Conservation (phyloP, 1,140 invertebrate genomes). For the Coboldia fuscipes region DNA sequence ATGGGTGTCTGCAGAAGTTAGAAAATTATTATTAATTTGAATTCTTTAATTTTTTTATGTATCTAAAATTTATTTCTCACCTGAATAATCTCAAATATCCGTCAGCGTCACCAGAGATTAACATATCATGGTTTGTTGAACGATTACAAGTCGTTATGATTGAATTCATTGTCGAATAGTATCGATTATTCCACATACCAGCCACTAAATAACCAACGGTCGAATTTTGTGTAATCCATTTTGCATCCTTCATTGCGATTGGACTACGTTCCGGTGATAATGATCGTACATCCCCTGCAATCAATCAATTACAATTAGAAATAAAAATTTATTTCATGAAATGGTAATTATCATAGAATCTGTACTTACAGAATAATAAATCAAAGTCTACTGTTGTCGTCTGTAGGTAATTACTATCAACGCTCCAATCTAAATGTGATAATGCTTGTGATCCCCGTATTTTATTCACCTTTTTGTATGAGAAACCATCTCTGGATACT, state of each 20-base stretch:
- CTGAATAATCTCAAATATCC: conserved; percentile 76
- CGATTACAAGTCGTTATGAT: conserved; percentile 59
- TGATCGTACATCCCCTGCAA: conserved; percentile 67
- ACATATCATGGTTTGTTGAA: conserved; percentile 57
- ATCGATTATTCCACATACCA: conserved; percentile 80
- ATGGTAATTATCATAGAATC: neutral
- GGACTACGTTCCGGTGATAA: conserved; percentile 64
- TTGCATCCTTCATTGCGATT: conserved; percentile 70
- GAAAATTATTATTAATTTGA: conserved; percentile 3
- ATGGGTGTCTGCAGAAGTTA: conserved; percentile 41
- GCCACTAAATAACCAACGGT: conserved; percentile 66
- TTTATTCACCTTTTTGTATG: conserved; percentile 71
- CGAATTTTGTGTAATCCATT: conserved; percentile 69
- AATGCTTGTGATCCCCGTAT: conserved; percentile 62
- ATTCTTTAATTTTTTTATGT: too few species aligned
- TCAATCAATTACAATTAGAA: conserved; percentile 8
- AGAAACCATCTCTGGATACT: conserved; percentile 65
- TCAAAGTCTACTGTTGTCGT: conserved; percentile 86
- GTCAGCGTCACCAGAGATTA: conserved; percentile 75
- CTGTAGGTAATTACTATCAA: conserved; percentile 66
- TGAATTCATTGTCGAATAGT: conserved; percentile 55
- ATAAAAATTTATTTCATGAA: conserved; percentile 1
- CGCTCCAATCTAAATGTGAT: conserved; percentile 76
- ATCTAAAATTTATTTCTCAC: conserved; percentile 19
- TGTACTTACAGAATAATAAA: conserved; percentile 59